These are phyloP conservation scores for Champsocephalus gunnari DNA, from an alignment of 2,797 vertebrate species.

Conservation along the genomic window DNA sequence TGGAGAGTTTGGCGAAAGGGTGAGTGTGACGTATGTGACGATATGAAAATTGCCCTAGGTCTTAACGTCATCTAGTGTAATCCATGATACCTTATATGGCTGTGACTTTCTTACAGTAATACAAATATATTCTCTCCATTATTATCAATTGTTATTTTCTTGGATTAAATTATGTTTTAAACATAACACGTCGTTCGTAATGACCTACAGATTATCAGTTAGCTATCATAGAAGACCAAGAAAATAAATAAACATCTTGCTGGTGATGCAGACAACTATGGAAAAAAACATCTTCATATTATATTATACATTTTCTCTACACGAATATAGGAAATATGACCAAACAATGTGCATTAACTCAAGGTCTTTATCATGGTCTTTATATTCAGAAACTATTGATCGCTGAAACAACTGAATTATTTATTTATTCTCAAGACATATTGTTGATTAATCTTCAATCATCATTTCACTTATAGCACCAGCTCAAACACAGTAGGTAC, in stretches of 20 bases:
- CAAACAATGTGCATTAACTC: too few relatives aligned
- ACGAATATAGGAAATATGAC: too few relatives aligned
- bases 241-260: not conserved
- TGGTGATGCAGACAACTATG: too few relatives aligned
- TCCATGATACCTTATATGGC: not conserved
- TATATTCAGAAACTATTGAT: not conserved
- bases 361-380: too few relatives aligned
- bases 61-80: not conserved
- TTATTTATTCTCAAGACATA: not conserved
- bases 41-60: not conserved
- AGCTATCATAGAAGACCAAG: too few relatives aligned
- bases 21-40: slow-evolving; percentile 81
- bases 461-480: not conserved
- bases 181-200: too few relatives aligned
- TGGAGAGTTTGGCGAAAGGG: slow-evolving; percentile 92
- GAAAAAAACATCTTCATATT: too few relatives aligned
- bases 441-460: not conserved
- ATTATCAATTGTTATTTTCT: not conserved
- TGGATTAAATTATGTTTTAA: too few relatives aligned
- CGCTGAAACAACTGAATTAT: not conserved
- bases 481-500: not conserved
- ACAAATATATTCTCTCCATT: not conserved
- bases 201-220: too few relatives aligned
- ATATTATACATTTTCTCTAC: too few relatives aligned
- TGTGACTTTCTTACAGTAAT: too few relatives aligned